phyloP scores from a whole-genome alignment of 2,888 invertebrate species.

The Eledone cirrhosa region DNA sequence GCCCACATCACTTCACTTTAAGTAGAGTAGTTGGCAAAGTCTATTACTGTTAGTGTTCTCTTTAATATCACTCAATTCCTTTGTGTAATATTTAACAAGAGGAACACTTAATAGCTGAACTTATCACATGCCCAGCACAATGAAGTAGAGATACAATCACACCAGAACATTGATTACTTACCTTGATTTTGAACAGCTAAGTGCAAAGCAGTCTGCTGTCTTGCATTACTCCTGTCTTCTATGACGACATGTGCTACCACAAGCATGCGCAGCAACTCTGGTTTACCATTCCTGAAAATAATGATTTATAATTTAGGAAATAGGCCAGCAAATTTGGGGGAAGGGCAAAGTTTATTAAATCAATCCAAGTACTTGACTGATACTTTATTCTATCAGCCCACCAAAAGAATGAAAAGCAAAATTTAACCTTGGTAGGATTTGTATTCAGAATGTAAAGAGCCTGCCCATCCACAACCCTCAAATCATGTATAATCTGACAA shows the following conservation, averaged over 20 bases:
- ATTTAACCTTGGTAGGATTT: too few species aligned
- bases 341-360: too few species aligned
- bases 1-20: slow-evolving; percentile 14
- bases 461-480: too few species aligned
- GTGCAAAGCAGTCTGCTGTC: slow-evolving; percentile 60
- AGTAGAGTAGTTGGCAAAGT: slow-evolving; percentile 22
- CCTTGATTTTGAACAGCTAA: slow-evolving; percentile 57
- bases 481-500: too few species aligned
- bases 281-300: slow-evolving; percentile 41
- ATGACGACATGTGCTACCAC: slow-evolving; percentile 61
- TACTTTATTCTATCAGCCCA: too few species aligned
- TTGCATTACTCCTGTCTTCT: slow-evolving; percentile 52
- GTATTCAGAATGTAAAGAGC: too few species aligned
- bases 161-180: slow-evolving; percentile 31
- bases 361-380: too few species aligned
- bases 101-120: neutral
- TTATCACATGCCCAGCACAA: too few species aligned
- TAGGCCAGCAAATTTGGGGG: too few species aligned
- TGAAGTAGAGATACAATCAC: too few species aligned
- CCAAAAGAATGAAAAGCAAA: too few species aligned
- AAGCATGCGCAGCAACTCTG: slow-evolving; percentile 50
- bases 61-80: neutral
- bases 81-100: slow-evolving; percentile 8
- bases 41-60: neutral
- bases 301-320: too few species aligned